Percentiles rank a stretch among this genome's conserved stretches.
These are phyloP conservation scores for Himalopsyche phryganea DNA, from an alignment of 1,140 invertebrate species.

Conservation along the genomic window DNA sequence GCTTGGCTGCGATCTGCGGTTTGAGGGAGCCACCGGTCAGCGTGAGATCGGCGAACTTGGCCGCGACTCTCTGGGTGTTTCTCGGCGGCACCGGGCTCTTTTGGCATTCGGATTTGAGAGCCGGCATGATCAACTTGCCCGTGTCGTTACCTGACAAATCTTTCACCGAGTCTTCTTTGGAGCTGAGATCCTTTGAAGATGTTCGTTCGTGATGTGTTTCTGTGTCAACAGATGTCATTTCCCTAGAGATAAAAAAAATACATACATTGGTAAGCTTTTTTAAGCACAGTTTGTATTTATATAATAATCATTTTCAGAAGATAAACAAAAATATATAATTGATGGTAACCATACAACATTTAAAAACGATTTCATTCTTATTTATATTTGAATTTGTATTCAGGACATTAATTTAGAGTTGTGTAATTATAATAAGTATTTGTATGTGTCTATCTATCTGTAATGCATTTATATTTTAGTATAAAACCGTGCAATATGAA, in stretches of 20 bases:
- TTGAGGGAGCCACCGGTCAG: conserved; percentile 61
- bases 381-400: no score
- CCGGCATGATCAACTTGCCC: conserved; percentile 19
- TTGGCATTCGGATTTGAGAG: conserved; percentile 21
- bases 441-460: no score
- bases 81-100: conserved; percentile 54
- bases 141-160: conserved; percentile 4
- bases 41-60: conserved; percentile 59
- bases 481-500: no score
- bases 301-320: no score
- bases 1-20: conserved; percentile 69
- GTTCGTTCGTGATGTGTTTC: conserved; percentile 16
- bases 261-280: no score
- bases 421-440: no score
- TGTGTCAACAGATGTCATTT: conserved; percentile 8
- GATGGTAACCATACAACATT: no score
- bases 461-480: no score
- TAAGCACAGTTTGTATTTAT: no score
- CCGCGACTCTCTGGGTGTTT: conserved; percentile 56
- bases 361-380: no score
- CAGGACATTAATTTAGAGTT: no score
- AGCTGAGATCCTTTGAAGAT: conserved; percentile 1
- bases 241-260: conserved; percentile 6
- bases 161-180: conserved; percentile 18
- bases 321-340: no score